Percentiles rank a stretch among this genome's conserved stretches.
phyloP scores from a whole-genome alignment of 2,888 invertebrate species.

The Gastracanthus pulcherrimus region DNA sequence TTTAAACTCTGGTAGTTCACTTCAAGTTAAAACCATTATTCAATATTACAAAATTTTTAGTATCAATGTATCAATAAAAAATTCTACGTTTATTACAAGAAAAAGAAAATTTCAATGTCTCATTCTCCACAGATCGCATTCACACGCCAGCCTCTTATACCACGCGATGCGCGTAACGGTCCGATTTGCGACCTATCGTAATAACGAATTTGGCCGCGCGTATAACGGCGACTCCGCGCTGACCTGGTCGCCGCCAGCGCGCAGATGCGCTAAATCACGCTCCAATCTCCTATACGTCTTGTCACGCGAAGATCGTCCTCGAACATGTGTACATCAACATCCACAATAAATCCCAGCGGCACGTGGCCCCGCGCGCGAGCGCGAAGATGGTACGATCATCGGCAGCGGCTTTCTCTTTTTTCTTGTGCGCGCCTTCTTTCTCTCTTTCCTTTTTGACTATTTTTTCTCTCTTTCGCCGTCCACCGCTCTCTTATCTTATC shows the following conservation, averaged over 20 bases:
- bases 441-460: not conserved
- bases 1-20: too few relatives aligned
- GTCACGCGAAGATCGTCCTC: slow-evolving; percentile 25
- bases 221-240: not conserved
- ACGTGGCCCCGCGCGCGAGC: slow-evolving; percentile 45
- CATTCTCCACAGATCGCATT: too few relatives aligned
- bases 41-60: too few relatives aligned
- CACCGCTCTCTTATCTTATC: slow-evolving; percentile 48
- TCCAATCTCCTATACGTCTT: not conserved
- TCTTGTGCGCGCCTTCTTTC: too few relatives aligned
- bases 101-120: too few relatives aligned
- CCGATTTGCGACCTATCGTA: slow-evolving; percentile 29
- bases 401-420: slow-evolving; percentile 12
- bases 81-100: too few relatives aligned
- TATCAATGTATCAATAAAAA: too few relatives aligned
- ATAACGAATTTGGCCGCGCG: not conserved
- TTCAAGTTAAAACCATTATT: too few relatives aligned
- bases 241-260: not conserved
- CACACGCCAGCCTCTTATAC: not conserved
- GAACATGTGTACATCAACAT: not conserved
- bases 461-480: not conserved
- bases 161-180: not conserved
- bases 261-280: slow-evolving; percentile 32
- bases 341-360: slow-evolving; percentile 23
- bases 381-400: not conserved